A percentile compares a stretch with the other conserved stretches of the same genome.
phyloP scores from a whole-genome alignment of 35 echinoderm and acorn worm genomes.

The Strongylocentrotus purpuratus region DNA sequence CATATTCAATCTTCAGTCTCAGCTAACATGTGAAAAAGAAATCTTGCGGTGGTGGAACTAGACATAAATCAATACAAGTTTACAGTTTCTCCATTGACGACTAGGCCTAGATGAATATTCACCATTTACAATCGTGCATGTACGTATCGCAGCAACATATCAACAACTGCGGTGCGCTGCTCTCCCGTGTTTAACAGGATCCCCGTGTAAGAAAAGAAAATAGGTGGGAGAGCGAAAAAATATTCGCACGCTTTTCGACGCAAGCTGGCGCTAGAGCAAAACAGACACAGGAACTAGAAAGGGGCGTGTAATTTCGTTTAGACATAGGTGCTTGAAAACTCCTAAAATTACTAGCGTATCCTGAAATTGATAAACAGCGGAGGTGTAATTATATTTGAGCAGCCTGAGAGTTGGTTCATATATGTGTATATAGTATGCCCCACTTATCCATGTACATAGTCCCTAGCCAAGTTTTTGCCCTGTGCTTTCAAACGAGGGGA shows the following conservation, averaged over 20 bases:
- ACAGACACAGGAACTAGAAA: not conserved
- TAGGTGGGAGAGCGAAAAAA: not conserved
- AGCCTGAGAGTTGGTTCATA: no score
- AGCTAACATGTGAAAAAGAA: not conserved
- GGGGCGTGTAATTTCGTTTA: no score
- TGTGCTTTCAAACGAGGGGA: no score
- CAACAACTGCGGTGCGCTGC: slow-evolving; percentile 22
- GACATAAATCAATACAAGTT: not conserved
- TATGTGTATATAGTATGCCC: no score
- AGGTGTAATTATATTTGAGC: no score
- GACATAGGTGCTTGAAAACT: no score
- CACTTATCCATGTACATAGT: no score
- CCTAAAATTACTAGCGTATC: no score
- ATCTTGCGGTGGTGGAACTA: not conserved
- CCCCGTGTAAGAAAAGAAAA: not conserved
- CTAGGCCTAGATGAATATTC: not conserved
- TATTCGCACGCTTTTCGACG: not conserved
- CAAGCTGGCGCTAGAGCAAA: not conserved
- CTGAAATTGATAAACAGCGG: no score
- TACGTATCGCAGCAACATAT: slow-evolving; percentile 22
- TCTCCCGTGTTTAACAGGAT: not conserved
- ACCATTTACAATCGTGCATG: not conserved
- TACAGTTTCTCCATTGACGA: not conserved
- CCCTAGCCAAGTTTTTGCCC: no score
- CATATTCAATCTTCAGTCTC: not conserved